Percentiles rank a stretch among this genome's conserved stretches.
Evolutionary conservation across 2,888 invertebrate genomes (phyloP).

Genomic region (Thysanoteuthis rhombus): DNA sequence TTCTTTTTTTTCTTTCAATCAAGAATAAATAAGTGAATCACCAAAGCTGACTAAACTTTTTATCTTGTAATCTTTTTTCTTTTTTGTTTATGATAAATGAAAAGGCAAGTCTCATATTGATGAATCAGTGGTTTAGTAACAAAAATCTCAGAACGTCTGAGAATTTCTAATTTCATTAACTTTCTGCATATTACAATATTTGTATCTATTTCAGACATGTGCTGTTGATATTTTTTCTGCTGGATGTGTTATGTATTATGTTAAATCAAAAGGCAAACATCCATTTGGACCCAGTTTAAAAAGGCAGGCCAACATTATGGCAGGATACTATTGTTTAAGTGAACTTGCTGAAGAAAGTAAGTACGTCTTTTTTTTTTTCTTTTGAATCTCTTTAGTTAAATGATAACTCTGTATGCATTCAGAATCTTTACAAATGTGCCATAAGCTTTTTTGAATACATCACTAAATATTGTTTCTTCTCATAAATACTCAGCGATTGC

Average conservation of each 20-base stretch:
- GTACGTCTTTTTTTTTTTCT: conserved; percentile 26
- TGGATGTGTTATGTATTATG: conserved; percentile 97
- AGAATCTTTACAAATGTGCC: not conserved
- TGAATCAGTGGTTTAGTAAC: no score
- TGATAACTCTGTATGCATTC: not conserved
- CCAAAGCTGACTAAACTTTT: no score
- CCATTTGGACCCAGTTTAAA: conserved; percentile 87
- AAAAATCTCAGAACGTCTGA: no score
- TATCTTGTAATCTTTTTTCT: no score
- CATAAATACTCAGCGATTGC: no score
- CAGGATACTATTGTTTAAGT: conserved; percentile 68
- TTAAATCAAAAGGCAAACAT: conserved; percentile 81
- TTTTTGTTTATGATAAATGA: no score
- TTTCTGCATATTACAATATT: not conserved
- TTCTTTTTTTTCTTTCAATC: no score
- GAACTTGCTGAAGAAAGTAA: conserved; percentile 49
- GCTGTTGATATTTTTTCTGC: conserved; percentile 95
- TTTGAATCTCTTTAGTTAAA: no score
- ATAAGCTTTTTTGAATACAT: not conserved
- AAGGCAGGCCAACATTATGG: conserved; percentile 88
- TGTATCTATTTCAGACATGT: conserved; percentile 59
- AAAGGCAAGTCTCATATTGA: no score
- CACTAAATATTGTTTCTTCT: no score
- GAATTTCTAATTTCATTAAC: no score
- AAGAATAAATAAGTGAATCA: no score